Base-by-base conservation (phyloP, 2,797 vertebrate genomes). In the Tragopan temminckii region DNA sequence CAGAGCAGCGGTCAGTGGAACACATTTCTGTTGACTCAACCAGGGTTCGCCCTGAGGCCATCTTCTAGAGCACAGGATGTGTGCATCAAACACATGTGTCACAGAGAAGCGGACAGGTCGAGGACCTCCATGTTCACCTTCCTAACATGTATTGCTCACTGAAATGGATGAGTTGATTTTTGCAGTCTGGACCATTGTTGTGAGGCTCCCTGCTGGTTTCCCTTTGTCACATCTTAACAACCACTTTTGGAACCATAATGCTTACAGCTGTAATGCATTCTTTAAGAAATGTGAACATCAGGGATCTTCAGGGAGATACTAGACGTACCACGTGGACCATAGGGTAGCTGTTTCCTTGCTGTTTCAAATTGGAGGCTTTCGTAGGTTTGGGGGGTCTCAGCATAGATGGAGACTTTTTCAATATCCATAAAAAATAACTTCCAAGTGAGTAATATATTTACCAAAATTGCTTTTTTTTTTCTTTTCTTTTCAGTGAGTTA, bases 361-460 rank as follows among this genome's bases (percentile, higher is more conserved):
- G 18, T 71, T 82, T 69, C 66, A 52, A 75, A 33, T 29, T 66
- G 31, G 38, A 78, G 58, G 5, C 8, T 46, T 59, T 79, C 40
- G 40, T 33, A 70, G 7, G 29, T 55, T 58, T 85, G 80, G 75
- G 29, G 11, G 21, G 63, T 66, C 88, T 74, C 40, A 69, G 36
- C 55, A 69, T 48, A 83, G 66, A 81, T 42, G 59, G 85, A 88
- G 63, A 80, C 31, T 75, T 90, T 85, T 89, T 87, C 86, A 85
- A 88, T 88, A 92, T 59, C 81, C 72, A 79, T 92, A 68, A 80
- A 93, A 88, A 94, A 78, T 55, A 83, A 59, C 66, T 82, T 92
- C 38, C 35, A 70, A 80, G 70, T 61, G 46, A 94, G 63, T 35
- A 70, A 64, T 93, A 78, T 90, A 94, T 96, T 78, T 86, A 84